Percentiles rank a stretch among this genome's conserved stretches.
These are phyloP conservation scores for Cydia strobilella DNA, from an alignment of 1,140 invertebrate genomes.

Conservation along the genomic window DNA sequence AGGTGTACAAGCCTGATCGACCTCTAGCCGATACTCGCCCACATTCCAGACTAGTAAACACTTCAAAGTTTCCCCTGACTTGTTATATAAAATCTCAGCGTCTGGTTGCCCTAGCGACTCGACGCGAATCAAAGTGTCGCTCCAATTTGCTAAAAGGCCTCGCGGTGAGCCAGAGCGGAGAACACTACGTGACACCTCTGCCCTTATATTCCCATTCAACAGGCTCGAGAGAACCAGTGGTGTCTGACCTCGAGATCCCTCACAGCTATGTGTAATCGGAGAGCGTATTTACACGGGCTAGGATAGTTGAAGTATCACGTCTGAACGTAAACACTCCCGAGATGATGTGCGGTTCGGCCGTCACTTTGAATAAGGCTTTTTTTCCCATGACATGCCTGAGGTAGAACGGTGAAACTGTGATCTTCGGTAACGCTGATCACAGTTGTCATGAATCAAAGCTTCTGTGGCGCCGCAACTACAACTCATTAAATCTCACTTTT, in stretches of 20 bases:
- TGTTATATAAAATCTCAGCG: background rate
- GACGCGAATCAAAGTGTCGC: conserved; percentile 39
- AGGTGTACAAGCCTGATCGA: too few relatives aligned
- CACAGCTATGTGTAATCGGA: background rate
- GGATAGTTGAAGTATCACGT: conserved; percentile 45
- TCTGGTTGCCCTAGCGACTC: background rate
- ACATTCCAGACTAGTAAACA: too few relatives aligned
- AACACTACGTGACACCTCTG: conserved; percentile 56
- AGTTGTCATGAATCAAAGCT: background rate
- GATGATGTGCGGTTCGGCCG: background rate
- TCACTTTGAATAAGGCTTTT: background rate
- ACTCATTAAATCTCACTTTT: too few relatives aligned
- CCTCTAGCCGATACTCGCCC: too few relatives aligned
- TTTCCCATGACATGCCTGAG: background rate
- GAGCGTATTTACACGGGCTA: background rate
- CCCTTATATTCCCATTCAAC: background rate
- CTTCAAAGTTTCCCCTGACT: too few relatives aligned
- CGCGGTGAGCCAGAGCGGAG: conserved; percentile 44
- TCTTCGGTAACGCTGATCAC: background rate
- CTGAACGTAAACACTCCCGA: conserved; percentile 2
- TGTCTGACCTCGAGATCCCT: background rate
- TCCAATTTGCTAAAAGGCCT: conserved; percentile 71
- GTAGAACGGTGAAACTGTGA: background rate
- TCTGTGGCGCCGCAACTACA: too few relatives aligned
- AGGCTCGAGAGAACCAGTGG: background rate